Percentiles rank a stretch among this genome's conserved stretches.
These are phyloP conservation scores for Chloebia gouldiae DNA, from an alignment of 2,113 vertebrate species.

Conservation along the genomic window DNA sequence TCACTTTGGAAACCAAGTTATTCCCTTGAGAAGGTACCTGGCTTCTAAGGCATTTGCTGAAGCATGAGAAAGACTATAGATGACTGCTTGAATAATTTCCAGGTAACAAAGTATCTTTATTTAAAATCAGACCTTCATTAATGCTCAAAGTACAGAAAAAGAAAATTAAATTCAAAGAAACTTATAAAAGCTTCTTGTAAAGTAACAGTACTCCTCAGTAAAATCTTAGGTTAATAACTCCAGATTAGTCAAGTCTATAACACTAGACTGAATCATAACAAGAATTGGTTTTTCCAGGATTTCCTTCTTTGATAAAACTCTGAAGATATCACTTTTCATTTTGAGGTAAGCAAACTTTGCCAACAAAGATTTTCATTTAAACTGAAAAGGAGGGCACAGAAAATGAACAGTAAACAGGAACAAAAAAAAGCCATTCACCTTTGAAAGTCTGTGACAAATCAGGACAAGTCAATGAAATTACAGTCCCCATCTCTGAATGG, in stretches of 20 bases:
- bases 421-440: neutral
- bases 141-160: neutral
- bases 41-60: neutral
- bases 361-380: neutral
- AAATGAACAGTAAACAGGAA: neutral
- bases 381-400: neutral
- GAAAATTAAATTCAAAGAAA: neutral
- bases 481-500: neutral
- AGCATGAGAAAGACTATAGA: neutral
- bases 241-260: neutral
- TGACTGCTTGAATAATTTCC: neutral
- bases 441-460: neutral
- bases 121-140: constrained; percentile 27
- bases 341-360: neutral
- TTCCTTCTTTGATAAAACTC: neutral
- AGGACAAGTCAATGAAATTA: neutral
- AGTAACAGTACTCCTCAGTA: neutral
- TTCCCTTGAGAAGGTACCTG: constrained; percentile 5
- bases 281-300: neutral
- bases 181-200: neutral
- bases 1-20: constrained; percentile 38
- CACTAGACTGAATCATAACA: neutral
- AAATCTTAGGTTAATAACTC: neutral
- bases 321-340: neutral
- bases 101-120: neutral